Evolutionary conservation across 2,888 invertebrate species (phyloP).

Genomic region (Thumatha senex): DNA sequence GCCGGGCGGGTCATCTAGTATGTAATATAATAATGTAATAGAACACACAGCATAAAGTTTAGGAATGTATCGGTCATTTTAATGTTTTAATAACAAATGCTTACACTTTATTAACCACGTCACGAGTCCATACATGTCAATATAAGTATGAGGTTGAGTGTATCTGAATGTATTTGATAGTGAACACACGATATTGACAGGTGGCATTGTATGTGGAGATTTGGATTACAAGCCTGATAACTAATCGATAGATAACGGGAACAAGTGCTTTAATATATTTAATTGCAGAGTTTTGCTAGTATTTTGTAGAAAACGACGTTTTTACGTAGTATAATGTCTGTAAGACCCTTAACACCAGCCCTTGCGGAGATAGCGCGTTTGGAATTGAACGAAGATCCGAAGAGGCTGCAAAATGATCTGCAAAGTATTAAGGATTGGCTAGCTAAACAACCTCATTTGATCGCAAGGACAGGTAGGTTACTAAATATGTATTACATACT

Average conservation of each 20-base stretch:
- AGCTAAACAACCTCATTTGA: constrained; percentile 80
- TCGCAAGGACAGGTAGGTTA: constrained; percentile 51
- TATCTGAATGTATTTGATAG: neutral
- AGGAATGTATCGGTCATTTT: too few species aligned
- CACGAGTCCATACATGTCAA: neutral
- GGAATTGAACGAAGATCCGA: constrained; percentile 82
- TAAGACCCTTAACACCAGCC: constrained; percentile 52
- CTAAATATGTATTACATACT: neutral
- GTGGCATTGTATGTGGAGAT: neutral
- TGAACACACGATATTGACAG: neutral
- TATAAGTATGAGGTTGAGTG: neutral
- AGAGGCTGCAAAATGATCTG: constrained; percentile 69
- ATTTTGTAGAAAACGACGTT: constrained; percentile 16
- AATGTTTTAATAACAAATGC: neutral
- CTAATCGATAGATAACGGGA: constrained; percentile 32
- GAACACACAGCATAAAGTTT: too few species aligned
- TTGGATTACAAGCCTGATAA: constrained; percentile 34
- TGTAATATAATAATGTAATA: too few species aligned
- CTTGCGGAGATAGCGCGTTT: constrained; percentile 68
- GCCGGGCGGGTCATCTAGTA: too few species aligned
- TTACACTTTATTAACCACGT: neutral
- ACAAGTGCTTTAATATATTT: constrained; percentile 24
- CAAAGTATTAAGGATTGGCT: constrained; percentile 82
- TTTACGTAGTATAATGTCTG: constrained; percentile 41
- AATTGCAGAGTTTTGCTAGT: constrained; percentile 21